Percentiles rank a stretch among this genome's conserved stretches.
These are phyloP conservation scores for Diadema setosum DNA, from an alignment of 35 echinoderm and acorn worm species.

Conservation along the genomic window DNA sequence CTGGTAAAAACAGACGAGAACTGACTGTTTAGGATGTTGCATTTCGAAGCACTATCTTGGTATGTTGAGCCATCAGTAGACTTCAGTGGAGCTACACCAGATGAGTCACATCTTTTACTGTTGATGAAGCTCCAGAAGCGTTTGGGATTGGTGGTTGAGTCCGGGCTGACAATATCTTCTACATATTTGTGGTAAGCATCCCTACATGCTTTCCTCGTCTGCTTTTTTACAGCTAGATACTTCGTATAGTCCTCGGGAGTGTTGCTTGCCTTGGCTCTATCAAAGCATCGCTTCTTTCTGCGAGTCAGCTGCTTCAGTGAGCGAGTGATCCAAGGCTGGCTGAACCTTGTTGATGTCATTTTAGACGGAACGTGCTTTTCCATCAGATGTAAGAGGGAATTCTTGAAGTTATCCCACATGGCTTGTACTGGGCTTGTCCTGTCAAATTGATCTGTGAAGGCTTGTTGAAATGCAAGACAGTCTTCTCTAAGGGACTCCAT, in stretches of 20 bases:
- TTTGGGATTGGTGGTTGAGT: not conserved
- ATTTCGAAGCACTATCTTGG: not conserved
- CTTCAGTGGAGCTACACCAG: not conserved
- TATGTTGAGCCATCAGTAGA: not conserved
- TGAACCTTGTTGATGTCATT: conserved; percentile 7
- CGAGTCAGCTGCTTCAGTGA: not conserved
- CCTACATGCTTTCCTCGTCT: not conserved
- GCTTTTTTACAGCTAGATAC: not conserved
- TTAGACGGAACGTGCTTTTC: conserved; percentile 1
- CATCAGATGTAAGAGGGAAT: not conserved
- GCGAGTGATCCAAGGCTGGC: conserved; percentile 5
- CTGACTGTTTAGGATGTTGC: conserved; percentile 15
- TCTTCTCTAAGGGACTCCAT: not conserved
- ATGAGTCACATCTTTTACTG: not conserved
- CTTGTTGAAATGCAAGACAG: not conserved
- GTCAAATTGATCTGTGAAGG: not conserved
- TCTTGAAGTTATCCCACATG: not conserved
- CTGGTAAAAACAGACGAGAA: conserved; percentile 10
- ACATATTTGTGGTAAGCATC: not conserved
- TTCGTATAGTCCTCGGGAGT: not conserved
- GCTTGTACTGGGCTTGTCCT: not conserved
- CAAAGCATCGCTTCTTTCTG: not conserved
- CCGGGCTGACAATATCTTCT: not conserved
- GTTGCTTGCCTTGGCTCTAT: not conserved
- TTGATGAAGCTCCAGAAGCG: conserved; percentile 20